A percentile compares a stretch with the other conserved stretches of the same genome.
These are phyloP conservation scores for Rhinoraja longicauda DNA, from an alignment of 2,797 vertebrate species.

Conservation along the genomic window DNA sequence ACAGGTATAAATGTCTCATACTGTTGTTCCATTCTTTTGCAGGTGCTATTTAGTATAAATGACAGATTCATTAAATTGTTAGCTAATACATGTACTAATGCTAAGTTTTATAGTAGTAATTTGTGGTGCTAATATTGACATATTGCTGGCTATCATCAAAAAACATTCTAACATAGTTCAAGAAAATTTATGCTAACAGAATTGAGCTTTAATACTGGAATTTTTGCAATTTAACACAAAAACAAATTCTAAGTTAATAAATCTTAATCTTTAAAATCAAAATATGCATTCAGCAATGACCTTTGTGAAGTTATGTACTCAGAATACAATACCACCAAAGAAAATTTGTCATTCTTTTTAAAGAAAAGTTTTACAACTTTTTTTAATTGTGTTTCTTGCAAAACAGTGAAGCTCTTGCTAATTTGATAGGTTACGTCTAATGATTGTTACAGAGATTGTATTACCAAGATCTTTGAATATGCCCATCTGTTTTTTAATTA, in stretches of 20 bases:
- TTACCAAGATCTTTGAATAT: neutral
- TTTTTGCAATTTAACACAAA: neutral
- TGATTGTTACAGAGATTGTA: neutral
- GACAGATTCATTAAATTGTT: neutral
- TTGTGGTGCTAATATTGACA: neutral
- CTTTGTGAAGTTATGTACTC: neutral
- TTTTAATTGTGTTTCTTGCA: too few species aligned
- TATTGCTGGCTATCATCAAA: neutral
- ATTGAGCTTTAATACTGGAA: neutral
- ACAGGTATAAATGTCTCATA: neutral
- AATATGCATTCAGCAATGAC: neutral
- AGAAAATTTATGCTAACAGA: neutral
- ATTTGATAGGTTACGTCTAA: too few species aligned
- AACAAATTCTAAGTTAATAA: neutral
- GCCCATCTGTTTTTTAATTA: neutral
- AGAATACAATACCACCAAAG: neutral
- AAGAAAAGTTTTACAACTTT: neutral
- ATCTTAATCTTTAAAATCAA: neutral
- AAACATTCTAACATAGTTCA: neutral
- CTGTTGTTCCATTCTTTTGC: neutral
- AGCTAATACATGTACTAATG: neutral
- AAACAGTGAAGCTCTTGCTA: too few species aligned
- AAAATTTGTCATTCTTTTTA: neutral
- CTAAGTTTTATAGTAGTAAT: neutral
- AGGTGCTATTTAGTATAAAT: neutral